These are phyloP conservation scores for Heteromormyrus szaboi DNA, from an alignment of 2,797 vertebrate species.

Conservation along the genomic window DNA sequence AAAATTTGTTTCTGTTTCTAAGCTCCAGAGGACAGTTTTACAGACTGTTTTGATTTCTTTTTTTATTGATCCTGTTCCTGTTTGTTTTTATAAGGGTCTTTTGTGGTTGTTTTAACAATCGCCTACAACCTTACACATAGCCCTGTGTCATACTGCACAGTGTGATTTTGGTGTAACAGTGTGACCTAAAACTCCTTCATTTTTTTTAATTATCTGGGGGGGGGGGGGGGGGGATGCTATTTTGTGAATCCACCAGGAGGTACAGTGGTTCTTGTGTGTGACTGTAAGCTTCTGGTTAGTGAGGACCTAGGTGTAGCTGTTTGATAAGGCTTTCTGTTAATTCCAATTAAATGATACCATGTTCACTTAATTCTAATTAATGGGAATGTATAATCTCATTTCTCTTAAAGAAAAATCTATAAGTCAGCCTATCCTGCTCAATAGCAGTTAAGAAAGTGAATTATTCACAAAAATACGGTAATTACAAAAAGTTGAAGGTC, in stretches of 20 bases:
- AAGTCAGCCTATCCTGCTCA: background rate
- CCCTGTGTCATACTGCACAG: background rate
- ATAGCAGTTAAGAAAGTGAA: background rate
- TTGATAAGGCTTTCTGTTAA: background rate
- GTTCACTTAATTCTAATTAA: background rate
- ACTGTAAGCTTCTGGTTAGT: background rate
- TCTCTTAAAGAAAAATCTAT: background rate
- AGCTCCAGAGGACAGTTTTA: conserved; percentile 20
- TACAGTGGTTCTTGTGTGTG: background rate
- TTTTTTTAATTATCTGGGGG: background rate
- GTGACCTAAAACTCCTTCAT: background rate
- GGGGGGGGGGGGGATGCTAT: background rate
- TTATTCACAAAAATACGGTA: background rate
- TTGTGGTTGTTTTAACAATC: background rate
- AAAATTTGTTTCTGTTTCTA: conserved; percentile 16
- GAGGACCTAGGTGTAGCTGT: background rate
- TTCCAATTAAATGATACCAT: conserved; percentile 2
- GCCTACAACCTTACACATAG: background rate
- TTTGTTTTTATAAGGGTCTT: background rate
- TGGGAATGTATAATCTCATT: background rate
- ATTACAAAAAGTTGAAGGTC: background rate
- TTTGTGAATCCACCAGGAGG: background rate
- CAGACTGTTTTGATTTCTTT: background rate
- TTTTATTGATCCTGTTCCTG: background rate
- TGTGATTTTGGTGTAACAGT: background rate